These are phyloP conservation scores for Pediacus dermestoides DNA, from an alignment of 2,888 invertebrate genomes.

Conservation along the genomic window DNA sequence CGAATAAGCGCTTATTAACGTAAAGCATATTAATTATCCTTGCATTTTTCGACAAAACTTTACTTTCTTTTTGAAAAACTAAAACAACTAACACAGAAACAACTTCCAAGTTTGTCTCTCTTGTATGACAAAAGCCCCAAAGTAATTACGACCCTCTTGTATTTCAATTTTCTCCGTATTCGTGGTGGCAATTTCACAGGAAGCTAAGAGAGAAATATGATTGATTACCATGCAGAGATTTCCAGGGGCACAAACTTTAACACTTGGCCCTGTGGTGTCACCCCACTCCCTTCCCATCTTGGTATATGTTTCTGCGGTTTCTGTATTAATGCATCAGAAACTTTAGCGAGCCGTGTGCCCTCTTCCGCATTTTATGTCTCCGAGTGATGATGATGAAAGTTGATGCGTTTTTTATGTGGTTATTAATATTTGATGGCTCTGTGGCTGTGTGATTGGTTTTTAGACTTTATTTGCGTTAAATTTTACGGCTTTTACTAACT, in stretches of 20 bases:
- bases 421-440: slow-evolving; percentile 22
- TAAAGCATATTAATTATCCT: too few relatives aligned
- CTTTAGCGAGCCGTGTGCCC: not conserved
- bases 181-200: slow-evolving; percentile 17
- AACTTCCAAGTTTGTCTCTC: too few relatives aligned
- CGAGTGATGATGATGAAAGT: slow-evolving; percentile 16
- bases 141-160: slow-evolving; percentile 21
- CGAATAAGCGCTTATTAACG: too few relatives aligned
- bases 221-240: slow-evolving; percentile 24
- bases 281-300: not conserved
- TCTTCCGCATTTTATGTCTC: slow-evolving; percentile 22
- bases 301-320: slow-evolving; percentile 1
- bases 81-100: too few relatives aligned
- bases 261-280: slow-evolving; percentile 1
- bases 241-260: slow-evolving; percentile 3
- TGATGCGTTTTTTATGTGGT: slow-evolving; percentile 23
- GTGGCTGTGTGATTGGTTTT: slow-evolving; percentile 4
- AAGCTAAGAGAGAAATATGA: slow-evolving; percentile 18
- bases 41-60: too few relatives aligned
- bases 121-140: too few relatives aligned
- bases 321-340: slow-evolving; percentile 5
- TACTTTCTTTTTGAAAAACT: too few relatives aligned
- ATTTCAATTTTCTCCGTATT: slow-evolving; percentile 20
- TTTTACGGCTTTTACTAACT: too few relatives aligned
- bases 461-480: slow-evolving; percentile 5